A percentile compares a stretch with the other conserved stretches of the same genome.
phyloP scores from a whole-genome alignment of 2,113 vertebrate species.

The Pygathrix nemaeus region DNA sequence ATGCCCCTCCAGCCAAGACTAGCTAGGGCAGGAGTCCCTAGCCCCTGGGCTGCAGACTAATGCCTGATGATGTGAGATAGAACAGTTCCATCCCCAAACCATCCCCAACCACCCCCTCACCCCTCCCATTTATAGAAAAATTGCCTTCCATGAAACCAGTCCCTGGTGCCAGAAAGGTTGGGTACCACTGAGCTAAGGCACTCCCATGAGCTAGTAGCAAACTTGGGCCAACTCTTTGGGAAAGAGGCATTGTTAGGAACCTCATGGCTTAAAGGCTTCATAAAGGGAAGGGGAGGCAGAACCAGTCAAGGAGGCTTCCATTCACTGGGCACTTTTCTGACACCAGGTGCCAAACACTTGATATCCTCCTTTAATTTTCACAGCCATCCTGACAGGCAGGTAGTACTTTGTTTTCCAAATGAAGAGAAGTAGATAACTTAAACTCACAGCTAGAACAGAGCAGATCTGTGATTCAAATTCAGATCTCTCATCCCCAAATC shows the following conservation, averaged over 20 bases:
- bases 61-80: too few relatives aligned
- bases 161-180: too few relatives aligned
- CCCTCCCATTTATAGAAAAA: too few relatives aligned
- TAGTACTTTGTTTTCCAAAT: neutral
- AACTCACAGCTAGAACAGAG: neutral
- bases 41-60: too few relatives aligned
- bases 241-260: neutral
- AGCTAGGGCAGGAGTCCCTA: too few relatives aligned
- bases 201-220: neutral
- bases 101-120: too few relatives aligned
- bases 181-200: neutral
- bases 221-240: neutral
- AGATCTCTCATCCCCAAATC: neutral
- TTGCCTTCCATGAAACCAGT: too few relatives aligned
- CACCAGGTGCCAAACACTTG: neutral
- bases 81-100: too few relatives aligned
- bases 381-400: neutral
- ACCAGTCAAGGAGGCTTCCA: neutral
- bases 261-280: neutral
- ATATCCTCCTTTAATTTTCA: neutral
- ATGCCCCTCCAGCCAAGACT: neutral
- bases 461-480: slow-evolving; percentile 3
- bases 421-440: slow-evolving; percentile 4
- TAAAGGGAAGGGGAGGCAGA: neutral
- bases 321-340: neutral